Percentiles rank a stretch among this genome's conserved stretches.
Evolutionary conservation across 2,888 invertebrate genomes (phyloP).

Genomic region (Orchesella flavescens): DNA sequence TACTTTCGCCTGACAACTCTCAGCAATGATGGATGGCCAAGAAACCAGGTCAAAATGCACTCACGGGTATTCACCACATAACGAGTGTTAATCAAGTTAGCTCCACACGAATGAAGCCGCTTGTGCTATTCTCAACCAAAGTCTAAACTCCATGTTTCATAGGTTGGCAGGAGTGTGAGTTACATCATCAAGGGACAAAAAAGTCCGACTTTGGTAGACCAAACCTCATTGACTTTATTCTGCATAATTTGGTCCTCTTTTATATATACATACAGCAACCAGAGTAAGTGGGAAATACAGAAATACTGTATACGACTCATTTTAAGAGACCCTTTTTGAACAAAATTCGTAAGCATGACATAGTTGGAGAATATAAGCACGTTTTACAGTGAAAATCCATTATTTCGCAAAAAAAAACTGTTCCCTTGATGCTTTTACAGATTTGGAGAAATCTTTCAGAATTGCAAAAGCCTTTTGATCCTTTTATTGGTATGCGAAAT

Average conservation of each 20-base stretch:
- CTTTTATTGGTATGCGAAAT: too few relatives aligned
- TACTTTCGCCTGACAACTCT: slow-evolving; percentile 59
- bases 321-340: background rate
- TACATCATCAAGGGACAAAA: slow-evolving; percentile 17
- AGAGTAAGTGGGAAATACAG: background rate
- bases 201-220: background rate
- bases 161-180: background rate
- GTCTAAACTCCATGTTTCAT: slow-evolving; percentile 8
- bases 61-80: slow-evolving; percentile 56
- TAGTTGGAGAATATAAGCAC: background rate
- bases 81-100: slow-evolving; percentile 56
- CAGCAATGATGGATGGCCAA: slow-evolving; percentile 61
- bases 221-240: background rate
- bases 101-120: slow-evolving; percentile 32
- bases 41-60: slow-evolving; percentile 60
- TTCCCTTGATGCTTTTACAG: too few relatives aligned
- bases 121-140: slow-evolving; percentile 37
- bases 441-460: too few relatives aligned
- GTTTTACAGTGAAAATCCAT: slow-evolving; percentile 34
- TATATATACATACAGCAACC: background rate
- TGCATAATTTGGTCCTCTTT: slow-evolving; percentile 4
- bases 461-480: too few relatives aligned
- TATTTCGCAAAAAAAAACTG: background rate
- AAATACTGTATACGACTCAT: too few relatives aligned
- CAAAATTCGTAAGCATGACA: background rate